Evolutionary conservation across 2,888 invertebrate species (phyloP), one percentile per base, ranked within the genome.

Genomic region (Drosophila limbata): DNA sequence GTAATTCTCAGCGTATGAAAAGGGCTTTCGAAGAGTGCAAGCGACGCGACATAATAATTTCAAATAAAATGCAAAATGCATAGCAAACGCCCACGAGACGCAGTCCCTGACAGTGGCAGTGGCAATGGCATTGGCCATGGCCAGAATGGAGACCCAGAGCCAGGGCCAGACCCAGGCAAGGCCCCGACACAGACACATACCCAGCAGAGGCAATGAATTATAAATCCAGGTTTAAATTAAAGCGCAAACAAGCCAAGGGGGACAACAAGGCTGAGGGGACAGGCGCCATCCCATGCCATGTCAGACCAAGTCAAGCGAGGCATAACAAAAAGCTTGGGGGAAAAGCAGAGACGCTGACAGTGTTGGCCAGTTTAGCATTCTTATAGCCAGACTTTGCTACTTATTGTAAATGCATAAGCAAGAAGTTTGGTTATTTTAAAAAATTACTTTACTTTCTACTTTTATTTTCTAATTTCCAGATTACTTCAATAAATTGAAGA

Each of bases 181-280:
- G 56, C 57, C 45, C 25, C 25, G 25, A 25, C 25, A 25, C 25
- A 25, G 28, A 28, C 28, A 25, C 61, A 50, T 51, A 51, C 64
- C 19, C 51, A 40, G 55, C 45, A 37, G 3, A 28, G 87, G 84
- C 89, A 88, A 90, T 84, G 90, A 88, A 89, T 86, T 84, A 88
- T 90, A 88, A 88, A 90, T 88, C 90, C 90, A 78, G 89, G 84
- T 79, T 90, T 84, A 89, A 88, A 86, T 79, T 84, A 88, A 88
- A 85, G 82, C 76, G 63, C 79, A 73, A 69, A 64, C 69, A 73
- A 51, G 73, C 64, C 35, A 31, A 40, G 37, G 19, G 50, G 35
- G 44, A 42, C n/a, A 17, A 44, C 25, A 45, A 25, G 25, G 28
- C 15, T 47, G 15, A 9, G 2, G 11, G 11, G 11, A 31, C 33